Evolutionary conservation across 2,888 invertebrate genomes (phyloP), one percentile per base, ranked within the genome.

Genomic region (Thera britannica): DNA sequence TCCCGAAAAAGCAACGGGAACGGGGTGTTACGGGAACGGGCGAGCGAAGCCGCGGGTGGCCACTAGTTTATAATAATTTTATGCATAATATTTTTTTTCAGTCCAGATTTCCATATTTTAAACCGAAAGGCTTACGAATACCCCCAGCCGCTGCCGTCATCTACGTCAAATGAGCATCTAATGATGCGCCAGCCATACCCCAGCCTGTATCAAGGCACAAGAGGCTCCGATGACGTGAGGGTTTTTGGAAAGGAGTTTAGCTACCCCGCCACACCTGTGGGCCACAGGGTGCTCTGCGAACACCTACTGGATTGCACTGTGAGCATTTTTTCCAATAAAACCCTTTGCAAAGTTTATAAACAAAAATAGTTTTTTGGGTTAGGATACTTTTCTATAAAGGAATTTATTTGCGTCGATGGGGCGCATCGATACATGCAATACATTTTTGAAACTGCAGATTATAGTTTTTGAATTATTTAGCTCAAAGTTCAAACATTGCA

Each of bases 251-350:
- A 80, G 65, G 72, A 58, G 48, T 90, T 90, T 62, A 73, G 80
- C 3, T 84, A 80, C 59, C 74, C 71, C 0, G 69, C 88, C 0
- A 72, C 69, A 11, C 8, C 63, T 0, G 66, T 65, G 0, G 86
- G 85, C 0, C 90, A 89, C 56, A 83, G 80, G 34, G 66, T 90
- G 23, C 62, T 76, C 4, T 84, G 82, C 63, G 76, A 88, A 65
- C 84, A 82, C 56, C 46, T 81, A 11, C 78, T 88, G 69, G 77
- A 84, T 59, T 90, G 90, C 68, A 71, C 72, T 60, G 90, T 90
- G 68, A 85, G 87, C 79, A 48, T 5, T 35, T 44, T 41, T 2
- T 55, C 8, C 4, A 38, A 35, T 35, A 34, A 46, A 46, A 9
- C 6, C 9, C 41, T 41, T 4, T 5, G 5, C 38, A 7, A 6